Conservation (phyloP, 2,113 vertebrate genomes). For the Pterophyllum scalare region DNA sequence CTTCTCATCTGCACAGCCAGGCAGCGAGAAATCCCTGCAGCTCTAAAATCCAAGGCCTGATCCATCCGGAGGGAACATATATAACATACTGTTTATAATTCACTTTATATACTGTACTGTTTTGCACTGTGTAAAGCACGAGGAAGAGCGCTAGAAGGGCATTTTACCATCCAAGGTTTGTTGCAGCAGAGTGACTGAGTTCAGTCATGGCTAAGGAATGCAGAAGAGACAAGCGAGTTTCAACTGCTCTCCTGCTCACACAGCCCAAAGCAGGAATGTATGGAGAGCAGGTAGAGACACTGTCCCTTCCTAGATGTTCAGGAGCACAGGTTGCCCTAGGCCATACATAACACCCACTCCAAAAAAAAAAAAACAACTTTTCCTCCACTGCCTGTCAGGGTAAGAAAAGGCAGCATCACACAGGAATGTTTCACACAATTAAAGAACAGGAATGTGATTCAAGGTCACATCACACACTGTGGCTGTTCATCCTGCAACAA, state of each 20-base stretch:
- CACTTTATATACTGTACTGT: not conserved
- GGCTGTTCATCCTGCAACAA: not conserved
- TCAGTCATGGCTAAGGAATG: conserved; percentile 75
- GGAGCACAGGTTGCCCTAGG: conserved; percentile 3
- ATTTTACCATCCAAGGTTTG: conserved; percentile 38
- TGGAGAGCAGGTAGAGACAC: conserved; percentile 65
- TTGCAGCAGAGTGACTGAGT: conserved; percentile 47
- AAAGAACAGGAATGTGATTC: not conserved
- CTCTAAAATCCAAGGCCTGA: conserved; percentile 14
- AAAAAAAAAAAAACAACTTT: too few species aligned
- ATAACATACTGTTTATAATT: not conserved
- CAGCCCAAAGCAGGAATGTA: conserved; percentile 68
- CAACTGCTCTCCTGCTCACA: conserved; percentile 63
- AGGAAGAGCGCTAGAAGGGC: conserved; percentile 41
- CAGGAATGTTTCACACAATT: not conserved
- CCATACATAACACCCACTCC: conserved; percentile 11
- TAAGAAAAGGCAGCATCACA: not conserved
- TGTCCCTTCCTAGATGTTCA: conserved; percentile 6
- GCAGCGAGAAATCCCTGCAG: conserved; percentile 25
- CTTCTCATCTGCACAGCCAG: conserved; percentile 51
- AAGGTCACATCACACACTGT: not conserved
- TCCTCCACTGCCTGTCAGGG: not conserved
- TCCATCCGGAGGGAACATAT: not conserved
- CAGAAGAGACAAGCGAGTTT: conserved; percentile 66
- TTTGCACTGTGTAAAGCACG: not conserved